Evolutionary conservation across 2,888 invertebrate genomes (phyloP), one percentile per base, ranked within the genome.

Genomic region (Conchocele bisecta): DNA sequence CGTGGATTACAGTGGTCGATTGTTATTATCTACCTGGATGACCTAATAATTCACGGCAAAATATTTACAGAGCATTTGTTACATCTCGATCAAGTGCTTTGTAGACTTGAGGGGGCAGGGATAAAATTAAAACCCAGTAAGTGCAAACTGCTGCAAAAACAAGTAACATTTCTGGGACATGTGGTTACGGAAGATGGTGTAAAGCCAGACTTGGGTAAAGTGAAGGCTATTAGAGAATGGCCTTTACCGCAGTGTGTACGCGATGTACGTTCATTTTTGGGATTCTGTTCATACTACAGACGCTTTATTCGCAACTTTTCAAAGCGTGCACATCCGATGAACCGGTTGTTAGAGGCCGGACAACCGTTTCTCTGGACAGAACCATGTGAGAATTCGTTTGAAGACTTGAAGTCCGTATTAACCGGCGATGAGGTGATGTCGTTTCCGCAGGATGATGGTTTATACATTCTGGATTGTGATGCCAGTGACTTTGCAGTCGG

Each of bases 381-480:
- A 2, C 53, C 58, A 31, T 72, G 70, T 63, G 56, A 74, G 42
- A 41, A 54, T 11, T 44, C 76, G 3, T 81, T 78, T 57, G 24
- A 50, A 3, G 44, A 37, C 7, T 29, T 76, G 17, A 79, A 77
- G 20, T 13, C 26, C 13, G 60, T 35, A 6, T 29, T 80, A 7
- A 65, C 65, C 13, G 42, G 46, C 6, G 53, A 60, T 2, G 54
- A 53, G 31, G 58, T 75, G 4, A 42, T 81, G 56, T 73, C 61
- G 17, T 75, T 66, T 53, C 75, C 64, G 20, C 28, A 51, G 28
- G 41, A 54, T 20, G 54, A 50, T 3, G 61, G 53, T 5, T 24
- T 44, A 9, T 72, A 66, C 37, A 66, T 79, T 13, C 20, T 79
- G 7, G 72, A 75, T 37, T 69, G 69, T 4, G 75, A 72, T 54